Evolutionary conservation across 2,113 vertebrate genomes (phyloP).

Genomic region (Neolamprologus ventralis): DNA sequence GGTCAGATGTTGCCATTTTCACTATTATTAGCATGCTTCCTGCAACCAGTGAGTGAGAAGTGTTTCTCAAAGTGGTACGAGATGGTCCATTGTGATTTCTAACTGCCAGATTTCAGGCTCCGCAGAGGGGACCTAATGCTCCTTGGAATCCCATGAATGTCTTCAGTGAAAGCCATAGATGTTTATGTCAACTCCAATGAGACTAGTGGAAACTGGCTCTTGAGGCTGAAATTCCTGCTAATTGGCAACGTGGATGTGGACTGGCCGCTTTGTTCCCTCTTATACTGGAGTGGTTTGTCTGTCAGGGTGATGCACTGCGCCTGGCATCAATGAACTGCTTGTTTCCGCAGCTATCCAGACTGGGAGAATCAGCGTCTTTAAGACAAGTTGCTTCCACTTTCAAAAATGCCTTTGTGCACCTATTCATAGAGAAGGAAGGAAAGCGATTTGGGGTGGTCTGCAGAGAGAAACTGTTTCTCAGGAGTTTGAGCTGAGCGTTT

Average conservation of each 20-base stretch:
- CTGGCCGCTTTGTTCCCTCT: constrained; percentile 53
- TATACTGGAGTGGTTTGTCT: constrained; percentile 55
- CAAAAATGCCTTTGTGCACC: constrained; percentile 26
- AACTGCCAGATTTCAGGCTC: constrained; percentile 13
- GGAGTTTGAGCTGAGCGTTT: not conserved
- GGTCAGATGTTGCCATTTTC: not conserved
- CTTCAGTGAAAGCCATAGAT: constrained; percentile 48
- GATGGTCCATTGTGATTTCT: constrained; percentile 7
- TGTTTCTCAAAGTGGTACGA: constrained; percentile 15
- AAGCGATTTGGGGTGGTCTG: not conserved
- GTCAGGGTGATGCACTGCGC: constrained; percentile 46
- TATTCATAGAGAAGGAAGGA: not conserved
- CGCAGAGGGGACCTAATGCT: constrained; percentile 47
- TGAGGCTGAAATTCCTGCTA: constrained; percentile 63
- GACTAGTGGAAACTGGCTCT: constrained; percentile 64
- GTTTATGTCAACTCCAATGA: constrained; percentile 44
- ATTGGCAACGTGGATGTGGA: constrained; percentile 61
- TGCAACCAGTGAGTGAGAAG: not conserved
- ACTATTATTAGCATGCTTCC: not conserved
- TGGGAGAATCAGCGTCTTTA: constrained; percentile 27
- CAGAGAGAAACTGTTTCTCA: not conserved
- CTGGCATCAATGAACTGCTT: constrained; percentile 60
- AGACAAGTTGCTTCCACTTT: constrained; percentile 58
- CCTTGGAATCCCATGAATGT: constrained; percentile 66
- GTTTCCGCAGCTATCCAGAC: constrained; percentile 44